These are phyloP conservation scores for Muraenolepis orangiensis DNA, from an alignment of 2,797 vertebrate genomes.

Conservation along the genomic window DNA sequence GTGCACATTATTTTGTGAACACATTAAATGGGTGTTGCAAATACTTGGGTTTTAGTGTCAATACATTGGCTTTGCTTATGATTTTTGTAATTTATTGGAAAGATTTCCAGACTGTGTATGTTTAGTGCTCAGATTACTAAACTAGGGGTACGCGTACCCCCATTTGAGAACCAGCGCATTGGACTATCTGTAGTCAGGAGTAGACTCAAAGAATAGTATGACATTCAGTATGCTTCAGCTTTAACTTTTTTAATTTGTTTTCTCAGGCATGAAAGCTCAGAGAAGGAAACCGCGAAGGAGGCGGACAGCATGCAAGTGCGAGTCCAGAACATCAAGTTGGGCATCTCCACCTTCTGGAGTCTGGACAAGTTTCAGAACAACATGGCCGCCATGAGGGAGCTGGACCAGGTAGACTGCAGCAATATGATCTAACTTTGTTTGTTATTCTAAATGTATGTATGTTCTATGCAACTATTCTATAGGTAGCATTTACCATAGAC, in stretches of 20 bases:
- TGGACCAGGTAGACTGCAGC: constrained; percentile 79
- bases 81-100: too few relatives aligned
- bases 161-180: too few relatives aligned
- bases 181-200: background rate
- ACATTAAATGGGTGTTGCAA: too few relatives aligned
- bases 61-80: too few relatives aligned
- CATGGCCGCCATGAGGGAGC: constrained; percentile 88
- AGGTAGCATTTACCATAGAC: background rate
- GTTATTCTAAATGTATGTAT: background rate
- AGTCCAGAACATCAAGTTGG: constrained; percentile 85
- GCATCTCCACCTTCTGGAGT: constrained; percentile 89
- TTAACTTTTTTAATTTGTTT: background rate
- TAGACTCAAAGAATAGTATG: background rate
- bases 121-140: too few relatives aligned
- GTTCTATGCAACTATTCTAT: background rate
- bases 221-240: background rate
- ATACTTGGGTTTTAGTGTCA: too few relatives aligned
- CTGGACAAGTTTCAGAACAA: constrained; percentile 93
- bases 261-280: constrained; percentile 76
- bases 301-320: constrained; percentile 73
- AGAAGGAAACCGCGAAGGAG: constrained; percentile 48
- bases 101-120: too few relatives aligned
- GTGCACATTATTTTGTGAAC: too few relatives aligned
- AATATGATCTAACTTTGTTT: too few relatives aligned
- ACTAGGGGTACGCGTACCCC: too few relatives aligned